Evolutionary conservation across 2,888 invertebrate species (phyloP).

Genomic region (Ennomos erosarius): DNA sequence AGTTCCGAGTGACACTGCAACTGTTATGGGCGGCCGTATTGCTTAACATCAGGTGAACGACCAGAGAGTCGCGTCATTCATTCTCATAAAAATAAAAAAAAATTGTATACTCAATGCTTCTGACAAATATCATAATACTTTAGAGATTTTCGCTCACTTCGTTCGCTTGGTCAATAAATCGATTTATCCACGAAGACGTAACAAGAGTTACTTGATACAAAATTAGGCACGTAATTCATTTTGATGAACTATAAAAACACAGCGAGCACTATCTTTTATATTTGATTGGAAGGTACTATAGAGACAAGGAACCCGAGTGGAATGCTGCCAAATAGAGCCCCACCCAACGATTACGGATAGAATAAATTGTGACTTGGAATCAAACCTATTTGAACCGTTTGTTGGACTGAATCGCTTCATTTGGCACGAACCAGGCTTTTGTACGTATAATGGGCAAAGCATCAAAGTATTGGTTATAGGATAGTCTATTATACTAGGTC

Average conservation of each 20-base stretch:
- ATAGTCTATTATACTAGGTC: not conserved
- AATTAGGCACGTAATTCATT: not conserved
- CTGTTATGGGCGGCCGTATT: no score
- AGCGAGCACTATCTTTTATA: conserved; percentile 20
- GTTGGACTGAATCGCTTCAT: conserved; percentile 23
- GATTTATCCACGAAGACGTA: no score
- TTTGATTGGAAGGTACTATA: conserved; percentile 17
- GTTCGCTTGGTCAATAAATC: no score
- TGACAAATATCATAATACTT: no score
- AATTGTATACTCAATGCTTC: no score
- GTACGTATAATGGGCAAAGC: not conserved
- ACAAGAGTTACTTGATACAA: not conserved
- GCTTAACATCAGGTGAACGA: no score
- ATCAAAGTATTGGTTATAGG: not conserved
- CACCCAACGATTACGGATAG: conserved; percentile 24
- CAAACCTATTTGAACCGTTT: conserved; percentile 22
- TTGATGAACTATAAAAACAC: conserved; percentile 20
- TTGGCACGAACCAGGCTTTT: conserved; percentile 21
- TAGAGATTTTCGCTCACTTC: no score
- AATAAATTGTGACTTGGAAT: conserved; percentile 22
- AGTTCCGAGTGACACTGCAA: no score
- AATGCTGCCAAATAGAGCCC: conserved; percentile 51
- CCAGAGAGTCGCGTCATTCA: no score
- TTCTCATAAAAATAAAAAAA: no score
- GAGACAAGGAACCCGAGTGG: conserved; percentile 42